phyloP scores from a whole-genome alignment of 2,888 invertebrate genomes.

The Drosophila ustulata region DNA sequence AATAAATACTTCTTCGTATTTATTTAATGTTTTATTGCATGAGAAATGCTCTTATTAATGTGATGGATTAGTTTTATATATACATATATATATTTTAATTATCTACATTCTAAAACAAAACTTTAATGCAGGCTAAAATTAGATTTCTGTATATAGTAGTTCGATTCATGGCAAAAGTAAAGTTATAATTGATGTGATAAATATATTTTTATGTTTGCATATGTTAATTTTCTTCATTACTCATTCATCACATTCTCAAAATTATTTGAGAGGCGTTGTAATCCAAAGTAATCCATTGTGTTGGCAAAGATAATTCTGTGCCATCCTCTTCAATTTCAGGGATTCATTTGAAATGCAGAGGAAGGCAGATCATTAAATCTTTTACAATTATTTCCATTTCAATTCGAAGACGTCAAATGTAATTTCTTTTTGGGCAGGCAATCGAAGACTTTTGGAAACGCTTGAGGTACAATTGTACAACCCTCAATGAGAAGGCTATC shows the following conservation, averaged over 20 bases:
- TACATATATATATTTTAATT: no score
- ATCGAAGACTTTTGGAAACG: constrained; percentile 17
- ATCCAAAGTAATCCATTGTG: not conserved
- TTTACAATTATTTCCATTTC: constrained; percentile 1
- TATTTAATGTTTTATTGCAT: no score
- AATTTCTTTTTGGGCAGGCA: constrained; percentile 15
- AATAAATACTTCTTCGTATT: no score
- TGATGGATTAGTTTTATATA: no score
- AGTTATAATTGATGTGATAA: not conserved
- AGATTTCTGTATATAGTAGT: no score
- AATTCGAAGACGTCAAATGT: constrained; percentile 15
- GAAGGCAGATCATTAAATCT: not conserved
- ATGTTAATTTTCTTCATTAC: not conserved
- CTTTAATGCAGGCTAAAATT: no score
- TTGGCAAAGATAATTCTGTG: not conserved
- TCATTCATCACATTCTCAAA: not conserved
- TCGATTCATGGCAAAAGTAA: not conserved
- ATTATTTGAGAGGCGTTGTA: not conserved
- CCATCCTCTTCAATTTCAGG: not conserved
- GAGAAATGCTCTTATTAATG: no score
- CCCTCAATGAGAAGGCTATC: constrained; percentile 33
- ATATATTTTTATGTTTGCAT: not conserved
- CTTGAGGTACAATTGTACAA: constrained; percentile 34
- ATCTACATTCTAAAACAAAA: no score
- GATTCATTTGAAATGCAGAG: not conserved